These are phyloP conservation scores for Apeltes quadracus DNA, from an alignment of 2,113 vertebrate species.

Conservation along the genomic window DNA sequence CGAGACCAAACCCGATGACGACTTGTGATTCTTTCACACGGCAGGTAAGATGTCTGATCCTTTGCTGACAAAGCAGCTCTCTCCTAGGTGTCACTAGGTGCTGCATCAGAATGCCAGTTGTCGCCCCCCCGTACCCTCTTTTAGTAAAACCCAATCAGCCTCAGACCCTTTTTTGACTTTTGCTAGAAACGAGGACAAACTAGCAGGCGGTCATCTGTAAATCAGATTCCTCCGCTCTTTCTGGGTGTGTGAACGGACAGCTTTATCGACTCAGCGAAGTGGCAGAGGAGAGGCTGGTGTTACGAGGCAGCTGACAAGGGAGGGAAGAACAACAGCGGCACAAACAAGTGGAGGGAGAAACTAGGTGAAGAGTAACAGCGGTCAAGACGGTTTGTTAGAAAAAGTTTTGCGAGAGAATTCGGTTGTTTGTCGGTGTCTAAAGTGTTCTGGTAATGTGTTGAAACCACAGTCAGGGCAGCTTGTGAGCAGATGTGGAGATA, in stretches of 20 bases:
- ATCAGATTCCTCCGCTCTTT: conserved; percentile 45
- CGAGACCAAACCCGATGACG: too few species aligned
- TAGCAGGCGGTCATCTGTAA: conserved; percentile 37
- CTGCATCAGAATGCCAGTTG: conserved; percentile 27
- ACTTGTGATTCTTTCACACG: too few species aligned
- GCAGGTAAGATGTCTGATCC: too few species aligned
- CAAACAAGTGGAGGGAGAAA: conserved; percentile 29
- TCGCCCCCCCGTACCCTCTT: background rate
- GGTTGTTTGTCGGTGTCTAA: conserved; percentile 23
- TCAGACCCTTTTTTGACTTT: too few species aligned
- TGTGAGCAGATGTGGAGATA: background rate
- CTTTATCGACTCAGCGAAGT: conserved; percentile 38
- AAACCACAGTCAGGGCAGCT: conserved; percentile 6
- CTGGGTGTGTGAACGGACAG: conserved; percentile 32
- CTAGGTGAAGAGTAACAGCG: conserved; percentile 10
- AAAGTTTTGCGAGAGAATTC: too few species aligned
- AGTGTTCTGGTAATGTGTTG: conserved; percentile 6
- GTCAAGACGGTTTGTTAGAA: background rate
- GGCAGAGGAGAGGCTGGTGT: conserved; percentile 30
- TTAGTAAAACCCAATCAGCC: conserved; percentile 36
- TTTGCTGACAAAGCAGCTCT: too few species aligned
- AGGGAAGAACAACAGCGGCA: conserved; percentile 37
- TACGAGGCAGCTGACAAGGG: conserved; percentile 27
- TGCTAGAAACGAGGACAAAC: conserved; percentile 33
- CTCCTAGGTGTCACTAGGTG: conserved; percentile 12